Conservation (phyloP, 2,797 vertebrate genomes). For the Crocidura indochinensis region DNA sequence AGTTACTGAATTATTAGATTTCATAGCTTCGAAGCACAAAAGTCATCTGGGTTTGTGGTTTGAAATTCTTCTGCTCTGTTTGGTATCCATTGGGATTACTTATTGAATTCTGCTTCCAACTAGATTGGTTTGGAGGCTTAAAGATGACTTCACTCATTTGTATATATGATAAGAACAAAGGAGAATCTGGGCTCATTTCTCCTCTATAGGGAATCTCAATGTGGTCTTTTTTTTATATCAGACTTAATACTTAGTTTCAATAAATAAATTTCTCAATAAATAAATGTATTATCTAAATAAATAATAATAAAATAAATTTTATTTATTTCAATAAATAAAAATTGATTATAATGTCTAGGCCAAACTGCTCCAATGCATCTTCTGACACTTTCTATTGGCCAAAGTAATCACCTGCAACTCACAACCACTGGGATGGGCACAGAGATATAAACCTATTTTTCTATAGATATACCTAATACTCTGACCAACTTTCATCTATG, state of each 20-base stretch:
- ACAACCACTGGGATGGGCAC: neutral
- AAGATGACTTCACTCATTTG: neutral
- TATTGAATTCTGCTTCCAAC: neutral
- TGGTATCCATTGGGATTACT: neutral
- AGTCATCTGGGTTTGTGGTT: constrained; percentile 3
- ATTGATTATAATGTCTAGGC: constrained; percentile 34
- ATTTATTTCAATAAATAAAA: too few relatives aligned
- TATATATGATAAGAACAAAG: neutral
- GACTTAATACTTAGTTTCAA: neutral
- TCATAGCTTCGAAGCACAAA: constrained; percentile 38
- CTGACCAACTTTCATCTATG: neutral
- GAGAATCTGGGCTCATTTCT: neutral
- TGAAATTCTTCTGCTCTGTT: constrained; percentile 9
- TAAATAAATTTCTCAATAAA: too few relatives aligned
- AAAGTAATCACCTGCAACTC: neutral
- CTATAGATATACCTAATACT: constrained; percentile 18
- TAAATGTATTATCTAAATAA: too few relatives aligned
- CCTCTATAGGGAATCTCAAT: neutral
- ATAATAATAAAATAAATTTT: too few relatives aligned
- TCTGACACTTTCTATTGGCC: neutral
- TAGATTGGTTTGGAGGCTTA: neutral
- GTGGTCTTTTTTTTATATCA: neutral
- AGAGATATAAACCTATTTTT: neutral
- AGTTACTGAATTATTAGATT: neutral
- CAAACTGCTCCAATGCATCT: neutral